Evolutionary conservation across 1,140 invertebrate genomes (phyloP), one percentile per base, ranked within the genome.

Genomic region (Pseudomyrmex dendroicus): DNA sequence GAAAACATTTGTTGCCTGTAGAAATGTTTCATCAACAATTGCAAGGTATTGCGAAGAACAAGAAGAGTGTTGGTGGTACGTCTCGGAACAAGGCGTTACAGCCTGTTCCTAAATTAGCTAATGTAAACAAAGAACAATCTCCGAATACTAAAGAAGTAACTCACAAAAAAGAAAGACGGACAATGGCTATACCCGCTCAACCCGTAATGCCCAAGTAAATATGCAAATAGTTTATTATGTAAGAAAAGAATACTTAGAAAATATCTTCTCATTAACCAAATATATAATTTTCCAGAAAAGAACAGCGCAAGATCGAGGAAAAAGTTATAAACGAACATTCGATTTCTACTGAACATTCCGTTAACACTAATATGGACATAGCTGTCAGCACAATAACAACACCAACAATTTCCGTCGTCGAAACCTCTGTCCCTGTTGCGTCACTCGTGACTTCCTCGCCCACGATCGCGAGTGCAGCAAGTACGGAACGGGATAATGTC

Each of bases 21-120:
- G 94, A 94, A 91, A 94, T 94, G 93, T 94, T 92, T 85, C 96
- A 97, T 91, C 95, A 96, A 84, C 96, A 96, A 84, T 93, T 95
- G n/a, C 95, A 96, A 92, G 95, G 95, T 2, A 94, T 96, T 72
- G 95, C 95, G 68, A 95, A 95, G 85, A 95, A 94, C 74, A 94
- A 94, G 62, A 95, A 96, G 84, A 95, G 95, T 82, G 91, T 88
- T 35, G 90, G 92, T 5, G 93, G 89, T 83, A 87, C 93, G 12
- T 93, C 93, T 0, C 89, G 94, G n/a, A 94, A 91, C 56, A 94
- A 94, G 84, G 87, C 90, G 12, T 63, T 90, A 15, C 92, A 93
- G 20, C 84, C 90, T 12, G 83, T 88, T 0, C 76, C 87, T 1
- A 94, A 94, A 68, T 80, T 89, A 15, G 15, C 89, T 0, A 90